Percentiles rank a stretch among this genome's conserved stretches.
These are phyloP conservation scores for Cephus sareptanus DNA, from an alignment of 2,888 invertebrate genomes.

Conservation along the genomic window DNA sequence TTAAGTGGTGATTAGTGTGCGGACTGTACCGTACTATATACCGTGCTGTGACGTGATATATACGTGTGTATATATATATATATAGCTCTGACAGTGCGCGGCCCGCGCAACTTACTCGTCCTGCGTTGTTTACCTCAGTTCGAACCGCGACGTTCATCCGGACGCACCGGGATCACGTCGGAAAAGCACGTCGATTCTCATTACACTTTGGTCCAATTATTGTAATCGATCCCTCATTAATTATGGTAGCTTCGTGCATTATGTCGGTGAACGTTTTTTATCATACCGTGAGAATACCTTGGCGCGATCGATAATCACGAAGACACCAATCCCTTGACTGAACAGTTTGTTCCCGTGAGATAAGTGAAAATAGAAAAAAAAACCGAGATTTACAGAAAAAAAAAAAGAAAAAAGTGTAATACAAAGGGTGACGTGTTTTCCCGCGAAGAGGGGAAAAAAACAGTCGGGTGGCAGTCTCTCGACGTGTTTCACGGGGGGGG, in stretches of 20 bases:
- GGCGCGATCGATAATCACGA: not conserved
- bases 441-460: not conserved
- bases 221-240: not conserved
- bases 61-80: not conserved
- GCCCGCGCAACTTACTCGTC: not conserved
- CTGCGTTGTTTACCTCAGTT: not conserved
- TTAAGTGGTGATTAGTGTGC: slow-evolving; percentile 54
- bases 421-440: not conserved
- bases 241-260: not conserved
- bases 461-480: not conserved
- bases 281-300: not conserved
- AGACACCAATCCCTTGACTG: not conserved
- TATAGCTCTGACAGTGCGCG: not conserved
- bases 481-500: not conserved
- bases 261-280: not conserved
- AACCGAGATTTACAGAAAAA: not conserved
- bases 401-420: not conserved
- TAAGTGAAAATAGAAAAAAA: slow-evolving; percentile 12
- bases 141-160: not conserved
- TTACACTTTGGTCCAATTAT: not conserved
- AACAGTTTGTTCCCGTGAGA: slow-evolving; percentile 10
- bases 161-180: not conserved
- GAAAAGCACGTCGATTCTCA: not conserved
- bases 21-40: slow-evolving; percentile 16
- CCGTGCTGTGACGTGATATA: not conserved